Evolutionary conservation across 2,797 vertebrate species (phyloP), one percentile per base, ranked within the genome.

Genomic region (Anabacerthia variegaticeps): DNA sequence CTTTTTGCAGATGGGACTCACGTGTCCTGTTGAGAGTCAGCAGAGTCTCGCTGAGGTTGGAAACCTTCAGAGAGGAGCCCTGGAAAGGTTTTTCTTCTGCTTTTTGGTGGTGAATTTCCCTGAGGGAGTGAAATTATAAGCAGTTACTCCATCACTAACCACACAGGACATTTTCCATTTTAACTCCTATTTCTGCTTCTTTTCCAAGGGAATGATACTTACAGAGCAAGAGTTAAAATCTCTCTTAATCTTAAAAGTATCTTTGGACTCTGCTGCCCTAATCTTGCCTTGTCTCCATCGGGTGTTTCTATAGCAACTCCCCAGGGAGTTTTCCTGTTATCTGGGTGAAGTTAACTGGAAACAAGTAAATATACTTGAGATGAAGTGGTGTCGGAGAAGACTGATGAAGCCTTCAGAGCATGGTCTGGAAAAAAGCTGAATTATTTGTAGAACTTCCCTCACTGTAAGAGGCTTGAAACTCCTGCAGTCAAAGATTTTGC

Each of bases 311-410:
- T 93, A 83, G 94, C 85, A 96, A 93, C 88, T 92, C 93, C 69
- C 77, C 1, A 0, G 73, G 92, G 92, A 95, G 37, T 76, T 92
- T 92, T 95, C 59, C 67, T 89, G 63, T 88, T 86, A 93, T 92
- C 89, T 93, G 88, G 52, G 67, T 78, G 88, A 95, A 95, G 89
- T 95, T 94, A 94, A 79, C 82, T 94, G 93, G 89, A 97, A 96
- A 96, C 73, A 94, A 92, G 74, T 86, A 88, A 86, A 86, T 76
- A 73, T n/a, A 49, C 77, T 88, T 73, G 75, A 95, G 81, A 87
- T 91, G 73, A 94, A 93, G 88, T 80, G 54, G 66, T 58, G 34
- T 17, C 69, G 55, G 74, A 67, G 55, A 81, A 92, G 88, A 73
- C 67, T 89, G 90, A 94, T 88, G 71, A 58, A 72, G 39, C 39